These are phyloP conservation scores for Synergus gifuensis DNA, from an alignment of 2,888 invertebrate genomes.

Conservation along the genomic window DNA sequence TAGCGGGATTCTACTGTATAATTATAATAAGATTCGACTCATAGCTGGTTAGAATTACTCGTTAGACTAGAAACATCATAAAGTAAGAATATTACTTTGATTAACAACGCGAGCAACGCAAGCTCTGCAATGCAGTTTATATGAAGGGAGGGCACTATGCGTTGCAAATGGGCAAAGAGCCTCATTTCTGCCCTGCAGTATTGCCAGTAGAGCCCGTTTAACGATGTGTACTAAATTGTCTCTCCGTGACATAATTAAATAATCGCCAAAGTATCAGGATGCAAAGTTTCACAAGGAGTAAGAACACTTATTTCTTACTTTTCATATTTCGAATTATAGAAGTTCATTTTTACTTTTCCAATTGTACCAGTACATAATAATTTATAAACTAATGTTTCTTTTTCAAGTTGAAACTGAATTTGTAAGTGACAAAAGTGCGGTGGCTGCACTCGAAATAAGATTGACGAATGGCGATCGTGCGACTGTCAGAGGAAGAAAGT, in stretches of 20 bases:
- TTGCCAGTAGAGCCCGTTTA: constrained; percentile 10
- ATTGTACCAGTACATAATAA: too few relatives aligned
- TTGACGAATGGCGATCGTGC: background rate
- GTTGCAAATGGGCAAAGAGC: constrained; percentile 21
- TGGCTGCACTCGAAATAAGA: background rate
- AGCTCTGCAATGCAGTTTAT: constrained; percentile 1
- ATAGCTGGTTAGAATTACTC: background rate
- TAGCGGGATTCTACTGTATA: too few relatives aligned
- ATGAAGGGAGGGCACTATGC: constrained; percentile 14
- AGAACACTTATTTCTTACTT: background rate
- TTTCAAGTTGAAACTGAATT: background rate
- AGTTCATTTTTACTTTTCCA: too few relatives aligned
- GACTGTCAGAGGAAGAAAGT: constrained; percentile 4
- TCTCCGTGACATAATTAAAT: constrained; percentile 7
- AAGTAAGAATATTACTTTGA: constrained; percentile 33
- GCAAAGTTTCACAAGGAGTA: background rate
- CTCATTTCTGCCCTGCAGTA: constrained; percentile 29
- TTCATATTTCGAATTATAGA: too few relatives aligned
- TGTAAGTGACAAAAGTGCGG: background rate
- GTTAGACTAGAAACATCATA: constrained; percentile 10
- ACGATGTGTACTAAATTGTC: constrained; percentile 25
- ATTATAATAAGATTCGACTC: background rate
- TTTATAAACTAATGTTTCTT: too few relatives aligned
- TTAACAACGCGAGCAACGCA: background rate
- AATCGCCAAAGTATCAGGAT: background rate